These are phyloP conservation scores for Nycticryphes semicollaris DNA, from an alignment of 2,113 vertebrate genomes.

Conservation along the genomic window DNA sequence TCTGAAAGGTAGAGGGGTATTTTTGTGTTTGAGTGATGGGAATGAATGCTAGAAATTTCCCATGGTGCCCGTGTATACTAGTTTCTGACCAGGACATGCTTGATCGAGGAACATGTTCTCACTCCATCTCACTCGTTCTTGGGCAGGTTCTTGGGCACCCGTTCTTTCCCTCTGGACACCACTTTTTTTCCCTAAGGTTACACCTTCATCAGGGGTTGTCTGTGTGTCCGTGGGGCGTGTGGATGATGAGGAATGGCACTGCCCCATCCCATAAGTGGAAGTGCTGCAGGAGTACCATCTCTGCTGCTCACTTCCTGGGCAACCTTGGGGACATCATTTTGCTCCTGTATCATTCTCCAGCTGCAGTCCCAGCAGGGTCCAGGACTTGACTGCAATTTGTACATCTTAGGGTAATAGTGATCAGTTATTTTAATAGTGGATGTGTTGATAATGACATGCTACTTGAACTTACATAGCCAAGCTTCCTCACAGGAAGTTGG, in stretches of 20 bases:
- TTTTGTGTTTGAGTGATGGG: not conserved
- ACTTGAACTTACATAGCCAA: not conserved
- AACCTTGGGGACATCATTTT: not conserved
- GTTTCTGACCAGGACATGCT: not conserved
- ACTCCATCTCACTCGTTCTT: not conserved
- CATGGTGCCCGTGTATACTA: not conserved
- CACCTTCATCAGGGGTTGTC: not conserved
- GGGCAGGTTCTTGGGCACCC: not conserved
- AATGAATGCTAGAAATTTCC: not conserved
- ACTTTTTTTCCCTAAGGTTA: not conserved
- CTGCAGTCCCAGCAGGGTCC: not conserved
- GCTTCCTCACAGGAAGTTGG: not conserved
- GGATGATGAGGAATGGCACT: not conserved
- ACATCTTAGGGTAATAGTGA: not conserved
- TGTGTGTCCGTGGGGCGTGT: not conserved
- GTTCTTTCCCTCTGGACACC: not conserved
- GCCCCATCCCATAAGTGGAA: rapidly evolving
- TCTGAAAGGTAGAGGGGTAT: not conserved
- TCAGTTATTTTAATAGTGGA: not conserved
- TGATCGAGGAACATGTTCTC: not conserved
- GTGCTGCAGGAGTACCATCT: not conserved
- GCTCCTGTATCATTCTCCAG: not conserved
- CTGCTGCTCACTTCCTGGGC: not conserved
- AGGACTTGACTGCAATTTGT: not conserved
- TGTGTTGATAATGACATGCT: not conserved